These are phyloP conservation scores for Hemicentrotus pulcherrimus DNA, from an alignment of 35 echinoderm and acorn worm genomes.

Conservation along the genomic window DNA sequence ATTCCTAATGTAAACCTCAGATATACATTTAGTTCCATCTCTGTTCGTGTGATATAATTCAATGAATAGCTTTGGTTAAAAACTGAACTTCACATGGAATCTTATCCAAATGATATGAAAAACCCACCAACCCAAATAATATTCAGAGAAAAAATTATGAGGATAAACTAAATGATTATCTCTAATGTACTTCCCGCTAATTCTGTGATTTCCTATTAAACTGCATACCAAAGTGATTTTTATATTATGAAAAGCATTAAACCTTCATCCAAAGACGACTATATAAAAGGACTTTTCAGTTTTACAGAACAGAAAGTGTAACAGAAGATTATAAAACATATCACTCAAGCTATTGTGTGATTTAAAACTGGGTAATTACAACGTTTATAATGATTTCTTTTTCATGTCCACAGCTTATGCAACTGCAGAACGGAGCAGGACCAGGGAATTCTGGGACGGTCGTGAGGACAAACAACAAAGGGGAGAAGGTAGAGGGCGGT, in stretches of 20 bases:
- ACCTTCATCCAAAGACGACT: too few relatives aligned
- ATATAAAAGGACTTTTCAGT: too few relatives aligned
- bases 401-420: conserved; percentile 26
- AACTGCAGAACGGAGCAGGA: conserved; percentile 43
- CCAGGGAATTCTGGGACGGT: conserved; percentile 40
- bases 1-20: not conserved
- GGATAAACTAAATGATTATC: not conserved
- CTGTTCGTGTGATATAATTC: not conserved
- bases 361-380: too few relatives aligned
- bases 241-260: too few relatives aligned
- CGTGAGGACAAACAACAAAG: conserved; percentile 47
- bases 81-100: not conserved
- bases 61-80: not conserved
- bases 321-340: too few relatives aligned
- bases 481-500: conserved; percentile 52
- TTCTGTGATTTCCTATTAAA: too few relatives aligned
- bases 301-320: too few relatives aligned
- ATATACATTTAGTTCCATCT: not conserved
- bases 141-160: not conserved
- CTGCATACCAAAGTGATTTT: not conserved
- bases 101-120: not conserved
- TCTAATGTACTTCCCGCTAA: too few relatives aligned
- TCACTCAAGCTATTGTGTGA: too few relatives aligned
- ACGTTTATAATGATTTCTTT: not conserved
- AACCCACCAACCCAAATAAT: too few relatives aligned